Evolutionary conservation across 2,888 invertebrate species (phyloP).

Genomic region (Dynastes hyllus): DNA sequence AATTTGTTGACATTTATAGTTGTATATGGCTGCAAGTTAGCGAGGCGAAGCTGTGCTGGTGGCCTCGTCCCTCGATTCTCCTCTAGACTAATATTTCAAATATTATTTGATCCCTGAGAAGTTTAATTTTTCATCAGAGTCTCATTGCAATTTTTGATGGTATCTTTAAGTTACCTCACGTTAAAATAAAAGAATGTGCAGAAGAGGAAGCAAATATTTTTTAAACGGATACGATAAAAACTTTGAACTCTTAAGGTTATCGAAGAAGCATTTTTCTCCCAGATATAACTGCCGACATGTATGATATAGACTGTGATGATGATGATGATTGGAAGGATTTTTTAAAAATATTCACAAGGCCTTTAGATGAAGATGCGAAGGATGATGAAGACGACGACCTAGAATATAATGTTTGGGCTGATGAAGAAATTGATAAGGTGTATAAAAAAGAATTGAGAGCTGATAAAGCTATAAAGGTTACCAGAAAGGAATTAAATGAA

Average conservation of each 20-base stretch:
- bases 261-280: slow-evolving; percentile 94
- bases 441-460: slow-evolving; percentile 89
- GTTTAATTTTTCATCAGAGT: no score
- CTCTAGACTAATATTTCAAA: no score
- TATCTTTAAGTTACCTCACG: slow-evolving; percentile 80
- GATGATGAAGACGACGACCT: slow-evolving; percentile 87
- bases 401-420: slow-evolving; percentile 90
- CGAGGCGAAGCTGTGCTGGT: no score
- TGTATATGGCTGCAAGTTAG: no score
- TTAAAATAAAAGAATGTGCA: slow-evolving; percentile 58
- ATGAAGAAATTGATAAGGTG: slow-evolving; percentile 80
- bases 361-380: slow-evolving; percentile 74
- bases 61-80: no score
- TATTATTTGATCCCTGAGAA: no score
- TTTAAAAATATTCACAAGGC: slow-evolving; percentile 82
- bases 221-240: slow-evolving; percentile 91
- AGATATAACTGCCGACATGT: slow-evolving; percentile 87
- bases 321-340: slow-evolving; percentile 84
- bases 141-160: slow-evolving; percentile 71
- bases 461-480: slow-evolving; percentile 85
- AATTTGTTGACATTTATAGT: no score
- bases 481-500: slow-evolving; percentile 88
- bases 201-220: slow-evolving; percentile 81
- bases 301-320: slow-evolving; percentile 78
- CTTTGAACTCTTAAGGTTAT: slow-evolving; percentile 89